phyloP scores from a whole-genome alignment of 2,797 vertebrate species.

The Eulemur mongoz region DNA sequence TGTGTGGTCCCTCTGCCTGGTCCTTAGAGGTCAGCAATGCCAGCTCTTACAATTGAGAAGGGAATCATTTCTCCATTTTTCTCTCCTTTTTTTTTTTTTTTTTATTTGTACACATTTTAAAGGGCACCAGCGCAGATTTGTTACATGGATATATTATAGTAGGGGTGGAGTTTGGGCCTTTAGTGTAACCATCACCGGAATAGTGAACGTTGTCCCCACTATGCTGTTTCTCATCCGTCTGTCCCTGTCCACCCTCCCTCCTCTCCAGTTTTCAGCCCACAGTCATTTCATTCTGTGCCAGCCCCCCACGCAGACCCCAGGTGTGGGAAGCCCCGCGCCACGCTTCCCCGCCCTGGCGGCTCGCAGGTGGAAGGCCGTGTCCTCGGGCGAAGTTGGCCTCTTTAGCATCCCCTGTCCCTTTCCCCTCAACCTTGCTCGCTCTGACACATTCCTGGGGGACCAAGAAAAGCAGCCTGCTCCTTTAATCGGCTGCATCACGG shows the following conservation, averaged over 20 bases:
- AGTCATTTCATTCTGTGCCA: neutral
- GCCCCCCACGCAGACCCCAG: fast-evolving
- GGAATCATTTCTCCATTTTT: neutral
- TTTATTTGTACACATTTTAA: no score
- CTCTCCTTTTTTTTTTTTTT: no score
- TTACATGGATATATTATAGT: no score
- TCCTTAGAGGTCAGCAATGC: neutral
- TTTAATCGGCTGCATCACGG: neutral
- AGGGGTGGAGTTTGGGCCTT: no score
- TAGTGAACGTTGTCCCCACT: no score
- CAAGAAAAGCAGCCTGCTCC: neutral
- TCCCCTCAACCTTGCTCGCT: neutral
- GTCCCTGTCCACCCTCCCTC: no score
- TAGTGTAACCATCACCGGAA: no score
- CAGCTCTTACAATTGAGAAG: neutral
- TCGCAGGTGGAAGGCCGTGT: neutral
- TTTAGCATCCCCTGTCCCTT: neutral
- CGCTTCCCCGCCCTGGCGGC: neutral
- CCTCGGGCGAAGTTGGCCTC: neutral
- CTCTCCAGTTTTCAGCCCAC: neutral
- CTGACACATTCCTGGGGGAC: neutral
- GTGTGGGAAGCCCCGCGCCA: fast-evolving
- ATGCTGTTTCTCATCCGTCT: no score
- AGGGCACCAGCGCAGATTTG: no score
- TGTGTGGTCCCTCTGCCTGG: neutral